Percentiles rank a stretch among this genome's conserved stretches.
Evolutionary conservation across 2,888 invertebrate genomes (phyloP).

Genomic region (Nineta flava): DNA sequence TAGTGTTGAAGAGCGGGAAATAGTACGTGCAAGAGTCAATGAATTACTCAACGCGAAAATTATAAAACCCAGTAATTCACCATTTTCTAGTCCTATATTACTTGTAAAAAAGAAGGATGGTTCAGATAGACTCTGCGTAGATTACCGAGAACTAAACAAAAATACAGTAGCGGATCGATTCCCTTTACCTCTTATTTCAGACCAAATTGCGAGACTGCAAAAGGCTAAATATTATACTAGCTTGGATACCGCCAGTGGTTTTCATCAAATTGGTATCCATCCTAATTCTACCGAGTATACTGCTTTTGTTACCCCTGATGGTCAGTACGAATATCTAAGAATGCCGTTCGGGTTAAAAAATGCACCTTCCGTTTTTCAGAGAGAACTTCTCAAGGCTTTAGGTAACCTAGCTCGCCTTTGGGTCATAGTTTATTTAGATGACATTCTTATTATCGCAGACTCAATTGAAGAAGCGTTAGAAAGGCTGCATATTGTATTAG

Average conservation of each 20-base stretch:
- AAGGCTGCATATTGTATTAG: too few species aligned
- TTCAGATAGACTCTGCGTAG: slow-evolving; percentile 12
- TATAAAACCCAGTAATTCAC: slow-evolving; percentile 13
- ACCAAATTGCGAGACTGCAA: slow-evolving; percentile 14
- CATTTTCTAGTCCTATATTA: slow-evolving; percentile 14
- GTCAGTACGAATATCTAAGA: slow-evolving; percentile 12
- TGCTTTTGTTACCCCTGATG: too few species aligned
- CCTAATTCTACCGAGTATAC: slow-evolving; percentile 3
- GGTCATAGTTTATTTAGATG: slow-evolving; percentile 11
- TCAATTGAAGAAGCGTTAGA: too few species aligned
- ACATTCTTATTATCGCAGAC: slow-evolving; percentile 11
- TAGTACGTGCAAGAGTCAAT: slow-evolving; percentile 8
- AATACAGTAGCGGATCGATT: slow-evolving; percentile 15
- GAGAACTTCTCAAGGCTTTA: slow-evolving; percentile 11
- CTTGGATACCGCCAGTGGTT: slow-evolving; percentile 12
- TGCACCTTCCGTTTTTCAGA: slow-evolving; percentile 15
- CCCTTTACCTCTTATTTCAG: slow-evolving; percentile 15
- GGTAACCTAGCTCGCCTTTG: slow-evolving; percentile 11
- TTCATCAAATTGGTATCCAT: slow-evolving; percentile 12
- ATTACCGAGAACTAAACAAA: slow-evolving; percentile 15
- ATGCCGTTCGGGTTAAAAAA: slow-evolving; percentile 15
- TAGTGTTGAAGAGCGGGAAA: slow-evolving; percentile 6
- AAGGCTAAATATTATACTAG: slow-evolving; percentile 11
- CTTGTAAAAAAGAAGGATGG: slow-evolving; percentile 14
- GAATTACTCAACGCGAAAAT: slow-evolving; percentile 10